Conservation (phyloP, 2,888 invertebrate genomes). For the Bugulina stolonifera region DNA sequence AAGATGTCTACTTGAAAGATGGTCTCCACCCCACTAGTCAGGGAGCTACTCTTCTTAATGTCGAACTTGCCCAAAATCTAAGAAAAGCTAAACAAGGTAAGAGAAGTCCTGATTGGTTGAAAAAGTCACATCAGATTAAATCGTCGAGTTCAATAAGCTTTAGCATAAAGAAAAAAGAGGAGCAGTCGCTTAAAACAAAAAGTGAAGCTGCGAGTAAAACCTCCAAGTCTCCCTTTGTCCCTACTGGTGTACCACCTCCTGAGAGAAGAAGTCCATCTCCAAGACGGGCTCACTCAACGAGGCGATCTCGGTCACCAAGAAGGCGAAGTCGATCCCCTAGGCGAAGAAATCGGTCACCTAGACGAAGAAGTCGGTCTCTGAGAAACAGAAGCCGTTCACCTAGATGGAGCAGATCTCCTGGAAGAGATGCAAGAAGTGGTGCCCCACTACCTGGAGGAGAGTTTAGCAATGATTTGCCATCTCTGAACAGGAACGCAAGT, state of each 20-base stretch:
- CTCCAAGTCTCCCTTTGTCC: not conserved
- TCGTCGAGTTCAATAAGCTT: conserved; percentile 1
- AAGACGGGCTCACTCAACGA: not conserved
- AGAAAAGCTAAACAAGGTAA: conserved; percentile 20
- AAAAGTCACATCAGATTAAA: conserved; percentile 17
- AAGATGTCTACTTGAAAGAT: conserved; percentile 13
- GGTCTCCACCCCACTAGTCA: conserved; percentile 13
- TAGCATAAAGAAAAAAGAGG: conserved; percentile 3
- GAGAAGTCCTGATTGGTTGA: conserved; percentile 13
- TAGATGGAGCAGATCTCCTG: not conserved
- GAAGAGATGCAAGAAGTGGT: too few species aligned
- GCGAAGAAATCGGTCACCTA: not conserved
- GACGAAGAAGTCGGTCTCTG: not conserved
- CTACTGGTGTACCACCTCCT: not conserved
- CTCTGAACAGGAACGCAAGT: not conserved
- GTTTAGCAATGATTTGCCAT: too few species aligned
- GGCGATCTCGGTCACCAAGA: not conserved
- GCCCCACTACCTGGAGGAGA: too few species aligned
- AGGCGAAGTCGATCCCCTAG: not conserved
- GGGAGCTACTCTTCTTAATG: conserved; percentile 8
- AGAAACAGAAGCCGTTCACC: not conserved
- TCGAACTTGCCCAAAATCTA: conserved; percentile 21
- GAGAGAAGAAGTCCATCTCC: not conserved
- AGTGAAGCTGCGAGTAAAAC: not conserved
- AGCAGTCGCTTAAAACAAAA: not conserved